Conservation (phyloP, 2,113 vertebrate genomes). For the Isichthys henryi region DNA sequence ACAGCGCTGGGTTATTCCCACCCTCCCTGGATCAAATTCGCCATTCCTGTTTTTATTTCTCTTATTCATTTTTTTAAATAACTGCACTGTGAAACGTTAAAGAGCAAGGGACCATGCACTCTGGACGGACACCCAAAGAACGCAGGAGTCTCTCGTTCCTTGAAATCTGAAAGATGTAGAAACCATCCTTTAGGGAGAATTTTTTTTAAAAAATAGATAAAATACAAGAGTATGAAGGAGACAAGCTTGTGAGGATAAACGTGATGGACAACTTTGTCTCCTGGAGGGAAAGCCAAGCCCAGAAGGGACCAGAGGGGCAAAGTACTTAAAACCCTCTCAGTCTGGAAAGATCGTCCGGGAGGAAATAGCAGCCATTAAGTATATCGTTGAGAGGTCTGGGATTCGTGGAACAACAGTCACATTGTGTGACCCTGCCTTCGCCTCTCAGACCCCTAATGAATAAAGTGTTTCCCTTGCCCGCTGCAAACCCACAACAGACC, state of each 20-base stretch:
- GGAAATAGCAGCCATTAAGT: conserved; percentile 41
- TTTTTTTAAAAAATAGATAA: background rate
- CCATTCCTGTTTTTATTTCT: background rate
- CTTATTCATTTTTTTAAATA: too few species aligned
- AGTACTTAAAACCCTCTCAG: conserved; percentile 30
- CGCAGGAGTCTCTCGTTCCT: background rate
- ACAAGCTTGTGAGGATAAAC: conserved; percentile 10
- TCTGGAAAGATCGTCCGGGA: conserved; percentile 30
- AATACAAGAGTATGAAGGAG: conserved; percentile 20
- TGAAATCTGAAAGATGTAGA: background rate
- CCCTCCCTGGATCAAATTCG: background rate
- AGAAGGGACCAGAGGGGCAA: conserved; percentile 12
- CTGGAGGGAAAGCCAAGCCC: background rate
- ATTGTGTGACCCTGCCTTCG: conserved; percentile 31
- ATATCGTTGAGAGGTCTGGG: conserved; percentile 31
- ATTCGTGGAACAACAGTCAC: conserved; percentile 38
- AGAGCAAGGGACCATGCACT: background rate
- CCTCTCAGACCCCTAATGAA: conserved; percentile 29
- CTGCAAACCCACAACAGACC: conserved; percentile 37
- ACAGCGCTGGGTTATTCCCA: background rate
- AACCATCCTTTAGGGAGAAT: background rate
- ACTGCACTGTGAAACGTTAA: background rate
- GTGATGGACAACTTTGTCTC: background rate
- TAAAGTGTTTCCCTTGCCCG: conserved; percentile 28
- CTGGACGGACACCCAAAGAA: background rate